Evolutionary conservation across 2,888 invertebrate genomes (phyloP).

Genomic region (Uloborus plumipes): DNA sequence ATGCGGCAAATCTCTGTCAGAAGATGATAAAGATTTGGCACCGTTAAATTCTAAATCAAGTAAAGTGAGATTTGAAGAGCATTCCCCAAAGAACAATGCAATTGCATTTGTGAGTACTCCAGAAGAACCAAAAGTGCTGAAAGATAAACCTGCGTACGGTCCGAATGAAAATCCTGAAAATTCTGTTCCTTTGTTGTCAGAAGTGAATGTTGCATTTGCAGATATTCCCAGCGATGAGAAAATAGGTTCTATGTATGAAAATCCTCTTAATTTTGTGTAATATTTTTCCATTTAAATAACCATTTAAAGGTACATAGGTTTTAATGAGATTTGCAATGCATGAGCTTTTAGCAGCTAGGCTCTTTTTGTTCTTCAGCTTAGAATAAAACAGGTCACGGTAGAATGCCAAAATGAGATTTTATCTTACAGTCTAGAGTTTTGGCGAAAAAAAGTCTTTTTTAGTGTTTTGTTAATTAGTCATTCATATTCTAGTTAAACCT

Average conservation of each 20-base stretch:
- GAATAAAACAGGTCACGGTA: too few relatives aligned
- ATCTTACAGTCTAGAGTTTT: too few relatives aligned
- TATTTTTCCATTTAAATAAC: too few relatives aligned
- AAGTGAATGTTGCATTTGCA: not conserved
- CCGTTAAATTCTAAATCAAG: slow-evolving; percentile 5
- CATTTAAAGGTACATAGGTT: too few relatives aligned
- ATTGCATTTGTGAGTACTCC: slow-evolving; percentile 4
- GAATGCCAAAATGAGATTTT: too few relatives aligned
- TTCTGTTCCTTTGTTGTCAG: slow-evolving; percentile 27
- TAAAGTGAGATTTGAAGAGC: slow-evolving; percentile 51
- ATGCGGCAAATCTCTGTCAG: slow-evolving; percentile 11
- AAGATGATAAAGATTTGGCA: slow-evolving; percentile 12
- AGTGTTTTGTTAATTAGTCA: too few relatives aligned
- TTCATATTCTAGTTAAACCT: too few relatives aligned
- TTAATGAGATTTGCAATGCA: too few relatives aligned
- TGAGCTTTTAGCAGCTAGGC: too few relatives aligned
- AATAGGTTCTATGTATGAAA: slow-evolving; percentile 40
- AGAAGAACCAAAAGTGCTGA: slow-evolving; percentile 12
- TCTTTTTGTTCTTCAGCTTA: too few relatives aligned
- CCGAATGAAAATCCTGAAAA: slow-evolving; percentile 40
- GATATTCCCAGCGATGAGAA: slow-evolving; percentile 14
- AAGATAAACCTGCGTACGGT: slow-evolving; percentile 19
- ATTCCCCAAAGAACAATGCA: slow-evolving; percentile 1
- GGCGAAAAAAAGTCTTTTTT: too few relatives aligned
- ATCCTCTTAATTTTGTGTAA: slow-evolving; percentile 46